Percentiles rank a stretch among this genome's conserved stretches.
These are phyloP conservation scores for Cheilosia impressa DNA, from an alignment of 2,888 invertebrate genomes.

Conservation along the genomic window DNA sequence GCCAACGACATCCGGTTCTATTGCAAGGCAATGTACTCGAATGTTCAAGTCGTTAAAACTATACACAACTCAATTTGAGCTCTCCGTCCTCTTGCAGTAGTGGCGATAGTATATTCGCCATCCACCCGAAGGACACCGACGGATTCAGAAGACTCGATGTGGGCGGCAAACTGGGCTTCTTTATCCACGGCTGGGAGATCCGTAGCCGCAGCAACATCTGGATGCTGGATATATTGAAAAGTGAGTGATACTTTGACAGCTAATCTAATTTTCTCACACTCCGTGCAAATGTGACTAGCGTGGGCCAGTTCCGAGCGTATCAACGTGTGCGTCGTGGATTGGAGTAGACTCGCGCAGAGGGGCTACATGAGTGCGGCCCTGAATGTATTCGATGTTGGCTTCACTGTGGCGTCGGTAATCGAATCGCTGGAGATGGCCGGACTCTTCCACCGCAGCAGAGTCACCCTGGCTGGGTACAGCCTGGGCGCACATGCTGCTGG, in stretches of 20 bases:
- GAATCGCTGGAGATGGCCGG: slow-evolving; percentile 79
- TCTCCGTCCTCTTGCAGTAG: slow-evolving; percentile 66
- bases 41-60: slow-evolving; percentile 48
- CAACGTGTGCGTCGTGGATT: slow-evolving; percentile 82
- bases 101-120: slow-evolving; percentile 78
- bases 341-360: slow-evolving; percentile 81
- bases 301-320: slow-evolving; percentile 80
- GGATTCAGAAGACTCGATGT: slow-evolving; percentile 79
- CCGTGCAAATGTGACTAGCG: slow-evolving; percentile 75
- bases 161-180: slow-evolving; percentile 79
- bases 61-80: slow-evolving; percentile 64
- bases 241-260: slow-evolving; percentile 77
- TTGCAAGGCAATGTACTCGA: slow-evolving; percentile 52
- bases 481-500: slow-evolving; percentile 83
- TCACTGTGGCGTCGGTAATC: slow-evolving; percentile 81
- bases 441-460: slow-evolving; percentile 79
- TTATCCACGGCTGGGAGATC: slow-evolving; percentile 82
- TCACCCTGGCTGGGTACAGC: slow-evolving; percentile 82
- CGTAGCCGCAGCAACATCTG: slow-evolving; percentile 81
- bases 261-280: slow-evolving; percentile 65
- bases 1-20: slow-evolving; percentile 53
- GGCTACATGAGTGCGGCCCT: slow-evolving; percentile 81
- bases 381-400: slow-evolving; percentile 82
- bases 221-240: slow-evolving; percentile 80
- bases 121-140: slow-evolving; percentile 80